Conservation (phyloP, 2,888 invertebrate genomes). For the Sinodicranocentrus sp. region DNA sequence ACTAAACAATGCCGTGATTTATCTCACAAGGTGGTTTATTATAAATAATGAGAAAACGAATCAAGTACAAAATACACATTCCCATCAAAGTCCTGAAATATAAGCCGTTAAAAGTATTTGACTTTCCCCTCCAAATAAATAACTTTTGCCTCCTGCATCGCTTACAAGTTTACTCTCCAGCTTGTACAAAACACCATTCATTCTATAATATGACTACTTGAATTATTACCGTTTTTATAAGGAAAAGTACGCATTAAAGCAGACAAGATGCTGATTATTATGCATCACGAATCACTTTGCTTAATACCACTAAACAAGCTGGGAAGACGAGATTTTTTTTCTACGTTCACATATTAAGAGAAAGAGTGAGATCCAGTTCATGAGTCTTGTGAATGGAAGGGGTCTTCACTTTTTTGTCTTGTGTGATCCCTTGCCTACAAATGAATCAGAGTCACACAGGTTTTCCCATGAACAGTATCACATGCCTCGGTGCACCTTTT, state of each 20-base stretch:
- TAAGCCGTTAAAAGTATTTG: too few relatives aligned
- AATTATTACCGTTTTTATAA: slow-evolving; percentile 22
- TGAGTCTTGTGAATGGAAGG: slow-evolving; percentile 27
- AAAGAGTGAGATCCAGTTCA: slow-evolving; percentile 45
- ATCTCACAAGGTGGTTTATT: too few relatives aligned
- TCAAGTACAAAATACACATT: too few relatives aligned
- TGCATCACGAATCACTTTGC: slow-evolving; percentile 50
- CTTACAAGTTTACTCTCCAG: too few relatives aligned
- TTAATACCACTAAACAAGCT: neutral
- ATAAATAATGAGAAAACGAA: too few relatives aligned
- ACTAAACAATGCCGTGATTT: too few relatives aligned
- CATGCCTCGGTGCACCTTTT: slow-evolving; percentile 54
- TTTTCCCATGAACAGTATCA: slow-evolving; percentile 56
- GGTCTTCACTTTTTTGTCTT: slow-evolving; percentile 41
- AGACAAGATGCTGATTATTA: slow-evolving; percentile 31
- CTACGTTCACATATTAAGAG: neutral
- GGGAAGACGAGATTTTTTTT: slow-evolving; percentile 26
- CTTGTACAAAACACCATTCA: too few relatives aligned
- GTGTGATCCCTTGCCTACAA: slow-evolving; percentile 18
- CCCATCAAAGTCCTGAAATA: too few relatives aligned
- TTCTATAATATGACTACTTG: slow-evolving; percentile 21
- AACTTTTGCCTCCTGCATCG: too few relatives aligned
- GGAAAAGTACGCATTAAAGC: slow-evolving; percentile 43
- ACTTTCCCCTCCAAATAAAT: too few relatives aligned
- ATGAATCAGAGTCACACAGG: slow-evolving; percentile 33